A percentile compares a stretch with the other conserved stretches of the same genome.
Evolutionary conservation across 1,140 invertebrate genomes (phyloP).

Genomic region (Yoshiicerus persimilis): DNA sequence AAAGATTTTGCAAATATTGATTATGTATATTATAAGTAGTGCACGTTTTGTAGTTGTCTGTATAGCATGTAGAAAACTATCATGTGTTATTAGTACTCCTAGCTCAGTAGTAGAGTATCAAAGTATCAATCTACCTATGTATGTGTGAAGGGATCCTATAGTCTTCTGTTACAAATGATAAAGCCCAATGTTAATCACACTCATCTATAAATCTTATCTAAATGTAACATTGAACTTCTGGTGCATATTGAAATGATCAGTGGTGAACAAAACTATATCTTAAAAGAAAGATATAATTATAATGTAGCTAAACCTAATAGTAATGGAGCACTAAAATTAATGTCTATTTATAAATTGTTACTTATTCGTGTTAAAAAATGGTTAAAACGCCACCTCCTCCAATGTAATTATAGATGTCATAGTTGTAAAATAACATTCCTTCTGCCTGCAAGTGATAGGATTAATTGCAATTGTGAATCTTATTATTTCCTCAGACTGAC

Average conservation of each 20-base stretch:
- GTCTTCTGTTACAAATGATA: background rate
- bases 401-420: background rate
- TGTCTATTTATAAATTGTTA: background rate
- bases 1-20: background rate
- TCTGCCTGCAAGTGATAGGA: background rate
- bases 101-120: background rate
- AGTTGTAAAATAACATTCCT: constrained; percentile 1
- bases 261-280: background rate
- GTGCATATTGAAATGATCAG: background rate
- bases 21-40: background rate
- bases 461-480: background rate
- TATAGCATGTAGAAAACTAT: background rate
- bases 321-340: background rate
- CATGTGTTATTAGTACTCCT: background rate
- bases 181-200: background rate
- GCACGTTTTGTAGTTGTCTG: background rate
- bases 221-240: background rate
- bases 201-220: background rate
- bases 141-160: background rate
- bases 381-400: background rate
- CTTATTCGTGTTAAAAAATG: background rate
- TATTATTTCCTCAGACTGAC: background rate
- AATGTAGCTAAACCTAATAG: background rate
- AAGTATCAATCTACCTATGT: background rate
- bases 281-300: background rate